These are phyloP conservation scores for Folsomia manolachei DNA, from an alignment of 2,888 invertebrate species.

Conservation along the genomic window DNA sequence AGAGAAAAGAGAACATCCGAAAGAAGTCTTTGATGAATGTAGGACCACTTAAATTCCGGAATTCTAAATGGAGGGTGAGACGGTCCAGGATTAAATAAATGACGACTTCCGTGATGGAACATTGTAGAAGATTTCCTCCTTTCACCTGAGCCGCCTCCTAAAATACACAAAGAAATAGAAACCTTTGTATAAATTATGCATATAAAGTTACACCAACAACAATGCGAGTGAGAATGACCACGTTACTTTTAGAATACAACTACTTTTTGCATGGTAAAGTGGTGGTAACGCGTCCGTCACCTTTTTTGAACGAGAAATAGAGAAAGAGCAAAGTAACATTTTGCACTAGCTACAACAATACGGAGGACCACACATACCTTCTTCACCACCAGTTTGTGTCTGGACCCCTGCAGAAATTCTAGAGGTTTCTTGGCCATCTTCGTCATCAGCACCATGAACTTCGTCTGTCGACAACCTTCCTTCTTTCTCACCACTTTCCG, in stretches of 20 bases:
- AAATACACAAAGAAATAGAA: constrained; percentile 14
- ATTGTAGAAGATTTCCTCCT: constrained; percentile 47
- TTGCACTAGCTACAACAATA: neutral
- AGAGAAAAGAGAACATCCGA: constrained; percentile 94
- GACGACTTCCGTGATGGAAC: constrained; percentile 59
- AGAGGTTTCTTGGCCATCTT: constrained; percentile 57
- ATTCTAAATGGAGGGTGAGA: constrained; percentile 95
- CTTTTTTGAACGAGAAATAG: constrained; percentile 2
- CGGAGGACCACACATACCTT: constrained; percentile 64
- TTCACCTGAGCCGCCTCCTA: constrained; percentile 39
- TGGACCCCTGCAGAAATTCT: constrained; percentile 77
- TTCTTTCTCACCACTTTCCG: constrained; percentile 6
- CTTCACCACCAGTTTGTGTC: constrained; percentile 80
- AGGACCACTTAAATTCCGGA: constrained; percentile 99
- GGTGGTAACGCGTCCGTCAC: neutral
- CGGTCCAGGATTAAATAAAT: constrained; percentile 91
- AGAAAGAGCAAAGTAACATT: constrained; percentile 9
- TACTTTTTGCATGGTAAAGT: too few species aligned
- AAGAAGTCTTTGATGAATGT: constrained; percentile 92
- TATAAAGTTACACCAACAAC: neutral
- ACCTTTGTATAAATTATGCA: neutral
- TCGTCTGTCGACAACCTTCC: constrained; percentile 13
- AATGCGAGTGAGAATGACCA: neutral
- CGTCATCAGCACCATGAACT: constrained; percentile 29
- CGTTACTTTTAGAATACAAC: too few species aligned